Evolutionary conservation across 2,113 vertebrate genomes (phyloP), one percentile per base, ranked within the genome.

Genomic region (Psephotus haematonotus): DNA sequence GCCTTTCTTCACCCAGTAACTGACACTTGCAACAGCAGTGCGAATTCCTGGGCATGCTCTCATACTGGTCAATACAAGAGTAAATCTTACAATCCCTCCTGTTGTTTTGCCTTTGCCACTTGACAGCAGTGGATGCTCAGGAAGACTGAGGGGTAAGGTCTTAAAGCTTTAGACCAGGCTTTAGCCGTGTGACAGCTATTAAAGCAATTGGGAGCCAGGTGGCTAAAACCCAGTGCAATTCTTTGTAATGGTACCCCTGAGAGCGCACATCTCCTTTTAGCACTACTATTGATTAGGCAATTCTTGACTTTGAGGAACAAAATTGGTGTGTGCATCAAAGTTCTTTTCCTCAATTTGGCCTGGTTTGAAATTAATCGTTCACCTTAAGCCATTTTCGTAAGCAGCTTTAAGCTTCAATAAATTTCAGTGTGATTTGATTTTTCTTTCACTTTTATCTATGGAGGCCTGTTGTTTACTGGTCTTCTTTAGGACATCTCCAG

Each of bases 301-400:
- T 97, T 97, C 92, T 95, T 80, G 83, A 95, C 96, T 97, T 93
- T 92, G 92, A 94, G 92, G 88, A 92, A 89, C 90, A 95, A 96
- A 97, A 96, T 94, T 93, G 88, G 90, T 93, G 93, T 35, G 92
- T 96, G 96, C 95, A 86, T 95, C 90, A 86, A 88, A 77, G 62
- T 96, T 84, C 95, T 95, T 97, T 96, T 91, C 88, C 81, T 96
- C 93, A 95, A 88, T 97, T 96, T 96, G 95, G 60, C 95, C 93
- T 95, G 86, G 86, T 80, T 96, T 95, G 95, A 96, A 94, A 91
- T 23, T 81, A 96, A 93, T 96, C 2, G 27, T 63, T 96, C 88
- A 77, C 63, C 78, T 59, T 75, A 63, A 77, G 86, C 88, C 93
- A 92, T 92, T 94, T 94, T 92, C 3, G 67, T 82, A 89, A 95